Base-by-base conservation (phyloP, 2,113 vertebrate species). In the Bettongia penicillata region DNA sequence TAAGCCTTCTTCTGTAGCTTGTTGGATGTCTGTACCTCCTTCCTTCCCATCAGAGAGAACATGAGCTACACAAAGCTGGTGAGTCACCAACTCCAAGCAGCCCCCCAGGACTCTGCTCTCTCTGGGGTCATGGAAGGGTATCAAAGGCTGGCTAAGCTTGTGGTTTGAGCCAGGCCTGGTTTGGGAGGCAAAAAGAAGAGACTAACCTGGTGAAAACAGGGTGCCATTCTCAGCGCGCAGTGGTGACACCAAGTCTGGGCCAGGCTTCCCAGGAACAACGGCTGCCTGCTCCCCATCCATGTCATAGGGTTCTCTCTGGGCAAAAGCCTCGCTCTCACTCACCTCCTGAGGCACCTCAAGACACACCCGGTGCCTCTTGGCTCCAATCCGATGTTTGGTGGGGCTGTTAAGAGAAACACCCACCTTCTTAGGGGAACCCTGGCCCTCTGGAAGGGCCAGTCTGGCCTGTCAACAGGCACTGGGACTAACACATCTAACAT, bases 331-430 rank as follows among this genome's bases (percentile, higher is more conserved):
- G 0, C 98, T 99, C 97, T 99, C 98, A 97, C 98, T 99, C 95
- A 99, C 99, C 97, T 99, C 99, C 47, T 99, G 98, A 0, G 99
- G 99, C 53, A 99, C 98, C 97, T 99, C 99, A 90, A 99, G 98
- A 98, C 99, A 99, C 77, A 99, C 99, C 31, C 99, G 96, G 97
- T 99, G 99, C 95, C 99, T 99, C 98, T 99, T 99, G 47, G 99
- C 99, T 97, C 99, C 99, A 92, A 99, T 99, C 89, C 99, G 99
- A 92, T 99, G 99, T 95, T 99, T 99, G 61, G 99, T 97, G 84
- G 99, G 96, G 93, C 99, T 99, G 98, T 90, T 96, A 11, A 92
- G 97, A 49, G 93, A 95, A 98, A 96, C 50, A n/a, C 31, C 55
- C 2, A 28, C 2, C 68, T 93, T 92, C 26, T 94, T 61, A 90